Base-by-base conservation (phyloP, 1,140 invertebrate species). In the Forficula auricularia region DNA sequence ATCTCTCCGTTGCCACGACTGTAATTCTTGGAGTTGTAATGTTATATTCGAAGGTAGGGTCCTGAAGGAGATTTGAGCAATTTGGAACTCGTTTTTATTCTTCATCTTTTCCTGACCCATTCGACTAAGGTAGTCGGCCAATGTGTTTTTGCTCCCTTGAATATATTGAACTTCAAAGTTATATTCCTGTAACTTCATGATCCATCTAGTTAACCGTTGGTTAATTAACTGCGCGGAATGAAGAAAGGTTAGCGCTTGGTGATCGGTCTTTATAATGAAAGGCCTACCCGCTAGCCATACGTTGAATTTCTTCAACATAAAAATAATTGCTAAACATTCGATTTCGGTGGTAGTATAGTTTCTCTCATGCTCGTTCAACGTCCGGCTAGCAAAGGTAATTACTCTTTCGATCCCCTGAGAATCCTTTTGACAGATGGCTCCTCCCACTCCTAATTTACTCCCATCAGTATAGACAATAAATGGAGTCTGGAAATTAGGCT, bases 261-360 rank as follows among this genome's bases (percentile, higher is more conserved):
- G 64, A 47, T 70, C 65, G 3, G 59, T 65, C 44, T 60, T 52
- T 1, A 68, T 55, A 8, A 38, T 55, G 20, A 68, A 58, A 18
- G 57, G 43, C 37, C 46, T 57, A 13, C 56, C 58, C 47, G 52
- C 54, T 13, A 68, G 45, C 48, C 58, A 67, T 20, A 54, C 49
- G 34, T 51, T 38, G 46, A 64, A 64, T 41, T 57, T 54, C 38
- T 59, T 47, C 13, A 63, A 55, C 0, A 54, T 62, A 47, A 57
- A 61, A 0, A 61, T 50, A n/a, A 71, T 56, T 1, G 62, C 66
- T 14, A 71, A 42, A 35, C 59, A 56, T 50, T 71, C 67, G 46
- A 65, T 64, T 45, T 65, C 62, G 20, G 64, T 60, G 45, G 61
- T 58, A 3, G 58, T 51, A 41, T 59, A 63, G 2, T 47, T 48